These are phyloP conservation scores for Drosophila lini DNA, from an alignment of 1,140 invertebrate species.

Conservation along the genomic window DNA sequence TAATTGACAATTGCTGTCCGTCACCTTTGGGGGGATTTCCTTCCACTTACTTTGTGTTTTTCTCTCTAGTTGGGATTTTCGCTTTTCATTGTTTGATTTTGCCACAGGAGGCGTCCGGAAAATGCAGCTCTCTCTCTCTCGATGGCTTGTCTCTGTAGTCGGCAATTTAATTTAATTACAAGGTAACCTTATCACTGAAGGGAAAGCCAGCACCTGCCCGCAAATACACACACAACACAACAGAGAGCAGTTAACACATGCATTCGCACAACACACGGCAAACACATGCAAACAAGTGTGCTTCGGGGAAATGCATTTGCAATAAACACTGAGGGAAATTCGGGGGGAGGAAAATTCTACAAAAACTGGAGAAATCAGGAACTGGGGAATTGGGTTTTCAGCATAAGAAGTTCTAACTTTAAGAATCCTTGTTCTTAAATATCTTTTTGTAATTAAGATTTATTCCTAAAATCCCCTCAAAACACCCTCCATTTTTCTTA, in stretches of 20 bases:
- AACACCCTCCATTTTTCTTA: not conserved
- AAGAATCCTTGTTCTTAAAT: not conserved
- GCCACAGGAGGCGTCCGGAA: constrained; percentile 20
- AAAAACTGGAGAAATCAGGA: not conserved
- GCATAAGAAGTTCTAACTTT: fast-evolving
- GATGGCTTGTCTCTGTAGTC: constrained; percentile 32
- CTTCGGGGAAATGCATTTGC: constrained; percentile 28
- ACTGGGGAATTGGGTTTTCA: fast-evolving
- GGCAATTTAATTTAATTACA: constrained; percentile 80
- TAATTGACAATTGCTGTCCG: constrained; percentile 63
- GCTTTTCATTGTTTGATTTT: constrained; percentile 26
- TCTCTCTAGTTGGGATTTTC: constrained; percentile 16
- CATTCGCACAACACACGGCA: constrained; percentile 9
- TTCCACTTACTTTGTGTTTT: constrained; percentile 12
- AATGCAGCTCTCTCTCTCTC: constrained; percentile 9
- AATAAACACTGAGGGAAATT: constrained; percentile 16
- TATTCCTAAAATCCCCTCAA: not conserved
- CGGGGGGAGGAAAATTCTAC: no score
- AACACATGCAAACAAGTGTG: constrained; percentile 18
- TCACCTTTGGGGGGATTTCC: constrained; percentile 3
- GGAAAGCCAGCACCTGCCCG: constrained; percentile 66
- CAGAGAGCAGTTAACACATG: constrained; percentile 2
- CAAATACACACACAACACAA: constrained; percentile 8
- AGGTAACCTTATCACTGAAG: constrained; percentile 68
- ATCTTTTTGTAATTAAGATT: not conserved